Base-by-base conservation (phyloP, 2,888 invertebrate genomes). In the Xestia rhomboidea region DNA sequence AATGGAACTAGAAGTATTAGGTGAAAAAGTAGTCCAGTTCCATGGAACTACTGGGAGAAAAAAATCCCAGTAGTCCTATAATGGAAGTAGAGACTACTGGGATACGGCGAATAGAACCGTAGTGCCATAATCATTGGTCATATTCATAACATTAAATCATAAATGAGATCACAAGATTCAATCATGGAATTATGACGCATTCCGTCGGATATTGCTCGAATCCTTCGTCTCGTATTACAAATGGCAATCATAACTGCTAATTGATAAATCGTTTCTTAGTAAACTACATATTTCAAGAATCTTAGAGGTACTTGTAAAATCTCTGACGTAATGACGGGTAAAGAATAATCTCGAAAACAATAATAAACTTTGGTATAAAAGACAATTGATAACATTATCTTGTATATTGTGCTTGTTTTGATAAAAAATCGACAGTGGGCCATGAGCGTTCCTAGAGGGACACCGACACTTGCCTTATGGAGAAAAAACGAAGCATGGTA, bases 101-200 rank as follows among this genome's bases (percentile, higher is more conserved):
- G n/a, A n/a, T n/a, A n/a, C n/a, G n/a, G n/a, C n/a, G n/a, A n/a
- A n/a, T n/a, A n/a, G 34, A 24, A 46, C 11, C 8, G 8, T 13
- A n/a, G n/a, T 44, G 44, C 34, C 63, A 68, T 27, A 38, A 54
- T 69, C 41, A 41, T 60, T 60, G 21, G 10, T 60, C 21, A n/a
- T 30, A 49, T 18, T 64, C 51, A 44, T 60, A 34, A 60, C 2
- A 64, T 62, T 27, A 51, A 4, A 4, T 1, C 1, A 4, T 34
- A 34, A 27, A 60, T 49, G 60, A 68, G 62, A 49, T 79, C 70
- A 63, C 30, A 34, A 44, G 13, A n/a, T 62, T 27, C n/a, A 18
- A 62, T 51, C 13, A 75, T 44, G 15, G 21, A 44, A 63, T 34
- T 24, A 41, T 79, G 57, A 68, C 68, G 21, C 69, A 77, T 67